Evolutionary conservation across 2,797 vertebrate species (phyloP), one percentile per base, ranked within the genome.

Genomic region (Odontamblyopus rebecca): DNA sequence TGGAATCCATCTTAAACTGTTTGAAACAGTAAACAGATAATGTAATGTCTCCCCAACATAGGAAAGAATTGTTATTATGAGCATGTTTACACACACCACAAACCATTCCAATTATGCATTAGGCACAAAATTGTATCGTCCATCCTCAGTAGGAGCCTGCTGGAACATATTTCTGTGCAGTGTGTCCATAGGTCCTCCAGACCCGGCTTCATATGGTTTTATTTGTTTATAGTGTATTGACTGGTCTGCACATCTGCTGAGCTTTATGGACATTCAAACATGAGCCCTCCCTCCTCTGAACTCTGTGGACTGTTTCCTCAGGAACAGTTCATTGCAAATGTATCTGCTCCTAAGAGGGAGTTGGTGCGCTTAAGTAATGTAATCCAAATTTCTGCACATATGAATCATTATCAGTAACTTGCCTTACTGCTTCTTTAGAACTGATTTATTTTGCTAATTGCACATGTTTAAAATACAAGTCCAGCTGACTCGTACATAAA

Each of bases 211-310:
- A 50, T 70, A 69, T 32, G 63, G 72, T 77, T 85, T 76, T 80
- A 81, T 85, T 84, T 88, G 89, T 89, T 88, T 78, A 82, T 73
- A 74, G 73, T 75, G 56, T 76, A 69, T 83, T 75, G 64, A 81
- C 79, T 81, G 74, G 72, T 61, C 68, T 65, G 65, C 78, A 88
- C 87, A 89, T 88, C 78, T 89, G 80, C 82, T 84, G 75, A 48
- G 60, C 74, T 48, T 86, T 79, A 82, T 32, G 26, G 48, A 71
- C n/a, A 73, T 74, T 73, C 29, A 78, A 83, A 79, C 74, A 30
- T 61, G 0, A 4, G 38, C 67, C 69, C 29, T 64, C 38, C 35
- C 67, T 60, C 59, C 68, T 64, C 64, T 69, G 32, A 29, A 61
- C 64, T 68, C 59, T 41, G 59, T 35, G 56, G 48, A 4, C 56